Percentiles rank a stretch among this genome's conserved stretches.
phyloP scores from a whole-genome alignment of 2,113 vertebrate genomes.

The Indicator maculatus region DNA sequence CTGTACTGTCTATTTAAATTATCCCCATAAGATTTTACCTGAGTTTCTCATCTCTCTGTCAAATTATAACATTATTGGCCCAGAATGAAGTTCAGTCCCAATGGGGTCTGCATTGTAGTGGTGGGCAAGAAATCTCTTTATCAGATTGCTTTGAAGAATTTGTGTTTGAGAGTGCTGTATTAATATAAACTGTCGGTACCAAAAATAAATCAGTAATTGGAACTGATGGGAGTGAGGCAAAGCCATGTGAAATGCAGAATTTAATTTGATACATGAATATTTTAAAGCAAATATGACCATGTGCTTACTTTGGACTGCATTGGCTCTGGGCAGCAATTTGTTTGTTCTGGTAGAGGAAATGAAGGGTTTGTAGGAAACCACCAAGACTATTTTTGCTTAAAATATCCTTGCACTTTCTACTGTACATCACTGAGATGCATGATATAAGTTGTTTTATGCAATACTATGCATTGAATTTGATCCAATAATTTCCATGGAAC shows the following conservation, averaged over 20 bases:
- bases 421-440: neutral
- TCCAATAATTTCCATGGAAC: neutral
- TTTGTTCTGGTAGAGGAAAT: neutral
- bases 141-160: slow-evolving; percentile 33
- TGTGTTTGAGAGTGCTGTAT: neutral
- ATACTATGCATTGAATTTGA: neutral
- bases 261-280: slow-evolving; percentile 51
- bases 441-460: neutral
- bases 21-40: neutral
- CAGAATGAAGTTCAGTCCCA: neutral
- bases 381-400: slow-evolving; percentile 5
- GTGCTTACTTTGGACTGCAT: neutral
- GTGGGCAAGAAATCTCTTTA: neutral
- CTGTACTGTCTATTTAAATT: slow-evolving; percentile 3
- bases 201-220: slow-evolving; percentile 50
- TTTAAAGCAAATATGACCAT: slow-evolving; percentile 29
- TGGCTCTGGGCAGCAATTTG: slow-evolving; percentile 40
- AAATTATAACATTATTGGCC: neutral
- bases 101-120: accelerated
- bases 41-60: neutral
- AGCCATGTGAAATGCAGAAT: slow-evolving; percentile 37
- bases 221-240: slow-evolving; percentile 17
- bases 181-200: slow-evolving; percentile 10
- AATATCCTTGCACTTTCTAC: neutral
- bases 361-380: neutral